These are phyloP conservation scores for Clarias laeviceps DNA, from an alignment of 2,797 vertebrate species.

Conservation along the genomic window DNA sequence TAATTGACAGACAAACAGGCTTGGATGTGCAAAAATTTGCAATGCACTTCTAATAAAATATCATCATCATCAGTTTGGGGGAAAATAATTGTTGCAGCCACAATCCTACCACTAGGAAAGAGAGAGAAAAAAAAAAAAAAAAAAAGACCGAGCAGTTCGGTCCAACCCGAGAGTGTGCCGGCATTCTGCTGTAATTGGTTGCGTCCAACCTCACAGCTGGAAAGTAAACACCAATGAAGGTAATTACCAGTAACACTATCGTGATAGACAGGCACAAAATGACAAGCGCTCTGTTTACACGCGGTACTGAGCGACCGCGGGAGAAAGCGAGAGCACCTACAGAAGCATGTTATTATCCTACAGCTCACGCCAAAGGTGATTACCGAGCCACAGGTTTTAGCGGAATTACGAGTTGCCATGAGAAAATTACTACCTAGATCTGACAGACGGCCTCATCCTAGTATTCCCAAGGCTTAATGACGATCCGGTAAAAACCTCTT, in stretches of 20 bases:
- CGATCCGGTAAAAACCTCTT: constrained; percentile 46
- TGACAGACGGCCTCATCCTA: constrained; percentile 24
- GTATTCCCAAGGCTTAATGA: constrained; percentile 39
- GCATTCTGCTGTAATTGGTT: neutral
- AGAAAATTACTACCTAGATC: constrained; percentile 32
- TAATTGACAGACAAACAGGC: neutral
- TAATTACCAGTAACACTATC: neutral
- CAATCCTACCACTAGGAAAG: neutral
- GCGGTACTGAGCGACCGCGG: neutral
- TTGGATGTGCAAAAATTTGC: neutral
- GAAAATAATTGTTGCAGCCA: too few species aligned
- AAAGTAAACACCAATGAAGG: neutral
- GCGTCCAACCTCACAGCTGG: neutral
- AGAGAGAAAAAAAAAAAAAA: too few species aligned
- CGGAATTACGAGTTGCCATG: constrained; percentile 14
- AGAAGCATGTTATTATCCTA: constrained; percentile 15
- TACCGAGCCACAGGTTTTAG: constrained; percentile 25
- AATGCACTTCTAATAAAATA: neutral
- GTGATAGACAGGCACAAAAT: constrained; percentile 21
- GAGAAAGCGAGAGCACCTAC: constrained; percentile 17
- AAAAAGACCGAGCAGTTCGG: neutral
- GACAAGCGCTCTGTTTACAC: constrained; percentile 4
- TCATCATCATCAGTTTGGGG: neutral
- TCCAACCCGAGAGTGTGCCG: neutral
- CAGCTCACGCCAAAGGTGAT: constrained; percentile 6